Evolutionary conservation across 2,797 vertebrate genomes (phyloP).

Genomic region (Lutjanus argentimaculatus): DNA sequence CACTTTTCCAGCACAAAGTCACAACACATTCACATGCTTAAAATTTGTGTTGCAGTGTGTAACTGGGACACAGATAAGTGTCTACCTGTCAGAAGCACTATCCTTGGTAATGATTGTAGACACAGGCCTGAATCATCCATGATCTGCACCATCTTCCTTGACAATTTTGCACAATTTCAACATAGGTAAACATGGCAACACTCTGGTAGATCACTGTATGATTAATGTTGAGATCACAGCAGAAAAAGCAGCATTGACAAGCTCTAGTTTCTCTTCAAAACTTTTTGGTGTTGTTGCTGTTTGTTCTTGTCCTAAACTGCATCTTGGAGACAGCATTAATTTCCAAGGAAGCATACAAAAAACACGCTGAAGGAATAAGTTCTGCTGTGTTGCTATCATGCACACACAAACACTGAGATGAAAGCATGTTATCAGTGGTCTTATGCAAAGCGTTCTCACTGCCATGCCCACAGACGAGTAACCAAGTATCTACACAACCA

Average conservation of each 20-base stretch:
- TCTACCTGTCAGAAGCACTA: not conserved
- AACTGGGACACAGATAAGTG: not conserved
- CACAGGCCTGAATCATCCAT: not conserved
- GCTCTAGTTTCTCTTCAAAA: not conserved
- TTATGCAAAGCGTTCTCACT: not conserved
- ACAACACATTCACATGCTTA: not conserved
- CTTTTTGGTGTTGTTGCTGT: too few species aligned
- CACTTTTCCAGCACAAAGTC: not conserved
- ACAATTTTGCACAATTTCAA: not conserved
- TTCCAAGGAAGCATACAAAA: slow-evolving; percentile 1
- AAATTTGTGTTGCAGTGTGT: not conserved
- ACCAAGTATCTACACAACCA: not conserved
- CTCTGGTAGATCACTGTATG: not conserved
- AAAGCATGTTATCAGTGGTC: not conserved
- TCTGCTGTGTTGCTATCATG: not conserved
- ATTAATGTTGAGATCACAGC: not conserved
- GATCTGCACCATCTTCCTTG: not conserved
- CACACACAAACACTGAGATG: not conserved
- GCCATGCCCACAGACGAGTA: too few species aligned
- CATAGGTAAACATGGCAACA: not conserved
- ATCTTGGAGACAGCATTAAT: slow-evolving; percentile 8
- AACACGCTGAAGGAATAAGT: slow-evolving; percentile 6
- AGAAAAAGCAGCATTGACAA: not conserved
- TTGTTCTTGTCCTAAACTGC: too few species aligned
- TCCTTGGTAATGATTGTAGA: not conserved